Conservation (phyloP, 35 echinoderm and acorn worm species). For the Strongylocentrotus purpuratus region DNA sequence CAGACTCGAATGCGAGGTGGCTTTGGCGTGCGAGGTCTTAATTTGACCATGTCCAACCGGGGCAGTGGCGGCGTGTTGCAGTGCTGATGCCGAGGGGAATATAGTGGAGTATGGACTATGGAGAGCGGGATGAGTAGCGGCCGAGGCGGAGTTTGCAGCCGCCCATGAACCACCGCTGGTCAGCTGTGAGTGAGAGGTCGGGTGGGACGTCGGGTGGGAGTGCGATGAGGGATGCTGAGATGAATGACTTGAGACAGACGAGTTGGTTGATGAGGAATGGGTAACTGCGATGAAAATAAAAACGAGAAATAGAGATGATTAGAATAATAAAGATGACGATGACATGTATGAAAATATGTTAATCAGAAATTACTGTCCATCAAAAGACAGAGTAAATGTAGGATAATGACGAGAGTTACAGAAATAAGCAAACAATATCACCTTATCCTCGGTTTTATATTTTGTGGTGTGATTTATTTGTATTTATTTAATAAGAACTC, state of each 20-base stretch:
- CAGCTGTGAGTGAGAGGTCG: neutral
- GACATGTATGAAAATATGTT: neutral
- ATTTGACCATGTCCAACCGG: slow-evolving; percentile 68
- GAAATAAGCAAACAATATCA: too few species aligned
- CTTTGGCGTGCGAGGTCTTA: slow-evolving; percentile 89
- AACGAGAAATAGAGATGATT: neutral
- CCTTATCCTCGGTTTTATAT: too few species aligned
- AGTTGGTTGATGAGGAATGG: slow-evolving; percentile 27
- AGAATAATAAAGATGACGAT: neutral
- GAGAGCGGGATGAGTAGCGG: slow-evolving; percentile 68
- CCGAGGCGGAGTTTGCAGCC: slow-evolving; percentile 25
- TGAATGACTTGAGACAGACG: slow-evolving; percentile 19
- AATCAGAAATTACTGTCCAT: neutral
- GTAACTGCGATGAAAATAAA: neutral
- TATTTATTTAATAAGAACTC: too few species aligned
- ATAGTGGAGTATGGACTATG: slow-evolving; percentile 90
- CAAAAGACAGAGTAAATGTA: too few species aligned
- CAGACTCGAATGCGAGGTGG: slow-evolving; percentile 76
- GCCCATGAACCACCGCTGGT: slow-evolving; percentile 40
- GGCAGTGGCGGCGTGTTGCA: slow-evolving; percentile 65
- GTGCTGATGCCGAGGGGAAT: slow-evolving; percentile 73
- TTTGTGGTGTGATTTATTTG: too few species aligned
- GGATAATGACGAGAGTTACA: too few species aligned
- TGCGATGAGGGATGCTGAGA: neutral
- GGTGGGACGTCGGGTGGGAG: neutral